Evolutionary conservation across 2,797 vertebrate species (phyloP).

Genomic region (Sylvilagus floridanus): DNA sequence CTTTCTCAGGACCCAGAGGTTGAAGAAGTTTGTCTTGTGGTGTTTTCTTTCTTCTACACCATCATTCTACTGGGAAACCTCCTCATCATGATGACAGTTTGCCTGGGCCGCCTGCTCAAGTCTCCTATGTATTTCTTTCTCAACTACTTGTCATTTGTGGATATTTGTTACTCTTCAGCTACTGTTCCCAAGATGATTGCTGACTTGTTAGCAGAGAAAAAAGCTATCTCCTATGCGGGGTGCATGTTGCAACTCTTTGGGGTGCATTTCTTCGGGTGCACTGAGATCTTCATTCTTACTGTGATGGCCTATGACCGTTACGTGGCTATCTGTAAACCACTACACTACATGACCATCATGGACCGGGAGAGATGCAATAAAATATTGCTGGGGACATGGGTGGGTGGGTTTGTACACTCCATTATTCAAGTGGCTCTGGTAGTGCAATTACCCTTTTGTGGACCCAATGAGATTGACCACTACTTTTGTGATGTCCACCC

Average conservation of each 20-base stretch:
- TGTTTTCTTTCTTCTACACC: conserved; percentile 74
- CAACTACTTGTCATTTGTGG: conserved; percentile 74
- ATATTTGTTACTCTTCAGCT: conserved; percentile 77
- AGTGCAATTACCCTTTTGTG: conserved; percentile 76
- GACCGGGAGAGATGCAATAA: not conserved
- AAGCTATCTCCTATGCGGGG: conserved; percentile 64
- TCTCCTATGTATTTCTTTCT: conserved; percentile 82
- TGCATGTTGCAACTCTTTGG: conserved; percentile 75
- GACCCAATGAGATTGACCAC: conserved; percentile 76
- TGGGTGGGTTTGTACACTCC: conserved; percentile 76
- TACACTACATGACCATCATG: conserved; percentile 77
- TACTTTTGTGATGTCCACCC: conserved; percentile 82
- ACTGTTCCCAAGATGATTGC: conserved; percentile 73
- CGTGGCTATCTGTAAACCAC: conserved; percentile 77
- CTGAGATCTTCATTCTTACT: conserved; percentile 84
- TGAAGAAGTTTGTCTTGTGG: conserved; percentile 48
- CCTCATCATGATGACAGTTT: conserved; percentile 76
- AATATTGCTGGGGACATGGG: conserved; percentile 66
- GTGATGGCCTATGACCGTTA: conserved; percentile 81
- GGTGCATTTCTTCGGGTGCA: conserved; percentile 82
- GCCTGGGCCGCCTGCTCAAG: conserved; percentile 46
- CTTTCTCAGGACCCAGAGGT: conserved; percentile 63
- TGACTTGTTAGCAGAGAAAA: conserved; percentile 67
- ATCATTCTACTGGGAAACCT: conserved; percentile 75
- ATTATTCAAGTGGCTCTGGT: conserved; percentile 69